Conservation (phyloP, 1,140 invertebrate genomes). For the Coelopa frigida region DNA sequence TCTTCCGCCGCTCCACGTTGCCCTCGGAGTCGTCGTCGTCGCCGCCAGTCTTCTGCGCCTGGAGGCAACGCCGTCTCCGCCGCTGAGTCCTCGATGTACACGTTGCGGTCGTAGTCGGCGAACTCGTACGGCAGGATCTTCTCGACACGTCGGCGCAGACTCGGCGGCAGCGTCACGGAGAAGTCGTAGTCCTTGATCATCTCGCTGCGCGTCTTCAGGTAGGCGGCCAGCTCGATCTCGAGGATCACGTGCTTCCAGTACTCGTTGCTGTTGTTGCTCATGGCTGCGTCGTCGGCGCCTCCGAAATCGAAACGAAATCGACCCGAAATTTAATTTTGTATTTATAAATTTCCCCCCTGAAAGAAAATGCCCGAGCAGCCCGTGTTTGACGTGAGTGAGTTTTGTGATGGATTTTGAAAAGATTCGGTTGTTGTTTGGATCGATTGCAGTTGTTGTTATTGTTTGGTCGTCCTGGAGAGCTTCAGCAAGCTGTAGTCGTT, state of each 20-base stretch:
- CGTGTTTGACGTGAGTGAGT: slow-evolving; percentile 4
- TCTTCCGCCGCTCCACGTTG: slow-evolving; percentile 13
- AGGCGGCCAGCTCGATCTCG: slow-evolving; percentile 11
- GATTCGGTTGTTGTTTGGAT: not conserved
- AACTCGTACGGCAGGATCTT: slow-evolving; percentile 35
- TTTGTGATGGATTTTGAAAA: not conserved
- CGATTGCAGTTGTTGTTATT: too few relatives aligned
- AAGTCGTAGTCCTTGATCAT: slow-evolving; percentile 25
- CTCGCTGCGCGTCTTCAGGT: slow-evolving; percentile 2
- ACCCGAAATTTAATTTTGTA: too few relatives aligned
- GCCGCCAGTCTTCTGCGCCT: slow-evolving; percentile 19
- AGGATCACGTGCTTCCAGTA: slow-evolving; percentile 14
- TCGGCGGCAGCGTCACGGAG: slow-evolving; percentile 27
- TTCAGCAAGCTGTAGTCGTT: too few relatives aligned
- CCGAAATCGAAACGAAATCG: too few relatives aligned
- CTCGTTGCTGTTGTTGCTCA: too few relatives aligned
- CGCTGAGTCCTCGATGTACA: slow-evolving; percentile 31
- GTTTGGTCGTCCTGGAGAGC: too few relatives aligned
- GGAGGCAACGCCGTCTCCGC: too few relatives aligned
- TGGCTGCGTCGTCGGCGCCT: not conserved
- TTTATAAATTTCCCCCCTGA: too few relatives aligned
- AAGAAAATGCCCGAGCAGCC: too few relatives aligned
- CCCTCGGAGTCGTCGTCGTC: slow-evolving; percentile 21
- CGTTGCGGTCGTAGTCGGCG: slow-evolving; percentile 28
- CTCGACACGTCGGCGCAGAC: slow-evolving; percentile 25